phyloP scores from a whole-genome alignment of 2,888 invertebrate species.

The Vesta saturnalis region DNA sequence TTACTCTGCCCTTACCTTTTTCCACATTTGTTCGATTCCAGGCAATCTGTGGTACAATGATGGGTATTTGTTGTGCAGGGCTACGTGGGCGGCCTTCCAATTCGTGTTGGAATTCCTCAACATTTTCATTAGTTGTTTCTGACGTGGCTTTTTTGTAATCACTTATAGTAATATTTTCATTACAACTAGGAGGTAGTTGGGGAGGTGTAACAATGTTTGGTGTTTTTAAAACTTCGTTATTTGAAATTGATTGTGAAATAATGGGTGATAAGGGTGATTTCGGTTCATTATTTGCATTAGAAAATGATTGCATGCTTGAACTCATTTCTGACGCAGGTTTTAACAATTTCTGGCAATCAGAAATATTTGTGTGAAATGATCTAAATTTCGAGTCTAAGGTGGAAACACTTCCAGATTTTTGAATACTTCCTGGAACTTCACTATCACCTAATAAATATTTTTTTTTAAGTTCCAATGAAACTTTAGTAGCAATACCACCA shows the following conservation, averaged over 20 bases:
- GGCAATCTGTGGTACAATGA: constrained; percentile 71
- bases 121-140: constrained; percentile 21
- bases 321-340: constrained; percentile 79
- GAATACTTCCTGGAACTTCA: constrained; percentile 73
- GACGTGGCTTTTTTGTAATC: too few species aligned
- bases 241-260: constrained; percentile 34
- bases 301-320: constrained; percentile 77
- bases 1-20: constrained; percentile 53
- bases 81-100: constrained; percentile 67
- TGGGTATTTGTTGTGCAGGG: constrained; percentile 72
- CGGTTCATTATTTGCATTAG: constrained; percentile 56
- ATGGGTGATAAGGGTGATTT: constrained; percentile 59
- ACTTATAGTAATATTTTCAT: not conserved
- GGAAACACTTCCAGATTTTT: constrained; percentile 85
- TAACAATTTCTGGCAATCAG: constrained; percentile 87
- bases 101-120: constrained; percentile 51
- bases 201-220: constrained; percentile 16
- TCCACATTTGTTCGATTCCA: constrained; percentile 56
- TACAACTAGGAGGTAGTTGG: too few species aligned
- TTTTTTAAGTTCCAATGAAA: constrained; percentile 86
- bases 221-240: constrained; percentile 18
- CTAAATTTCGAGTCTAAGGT: constrained; percentile 86
- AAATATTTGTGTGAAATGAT: constrained; percentile 85
- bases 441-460: constrained; percentile 82
- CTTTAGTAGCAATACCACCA: constrained; percentile 87